Percentiles rank a stretch among this genome's conserved stretches.
These are phyloP conservation scores for Lepidocolaptes lacrymiger DNA, from an alignment of 2,797 vertebrate species.

Conservation along the genomic window DNA sequence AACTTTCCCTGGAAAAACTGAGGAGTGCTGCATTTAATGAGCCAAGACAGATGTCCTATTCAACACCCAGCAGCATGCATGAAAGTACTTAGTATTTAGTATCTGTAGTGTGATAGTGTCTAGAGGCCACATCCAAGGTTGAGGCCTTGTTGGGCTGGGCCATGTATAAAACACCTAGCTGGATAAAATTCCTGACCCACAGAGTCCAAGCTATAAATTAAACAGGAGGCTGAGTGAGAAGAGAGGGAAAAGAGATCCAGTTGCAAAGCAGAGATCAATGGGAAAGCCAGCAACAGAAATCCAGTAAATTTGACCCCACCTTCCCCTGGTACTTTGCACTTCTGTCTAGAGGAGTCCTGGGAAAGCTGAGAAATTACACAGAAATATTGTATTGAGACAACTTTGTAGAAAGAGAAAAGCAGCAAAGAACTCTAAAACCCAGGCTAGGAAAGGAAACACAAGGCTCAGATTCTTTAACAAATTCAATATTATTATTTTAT, in stretches of 20 bases:
- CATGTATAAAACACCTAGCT: slow-evolving; percentile 46
- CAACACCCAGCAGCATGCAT: neutral
- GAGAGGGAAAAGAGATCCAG: neutral
- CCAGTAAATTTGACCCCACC: neutral
- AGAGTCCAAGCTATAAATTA: slow-evolving; percentile 28
- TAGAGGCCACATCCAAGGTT: slow-evolving; percentile 29
- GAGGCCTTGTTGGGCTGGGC: slow-evolving; percentile 37
- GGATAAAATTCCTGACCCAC: slow-evolving; percentile 45
- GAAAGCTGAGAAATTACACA: neutral
- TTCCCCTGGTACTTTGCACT: neutral
- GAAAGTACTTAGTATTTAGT: slow-evolving; percentile 36
- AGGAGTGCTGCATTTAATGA: slow-evolving; percentile 58
- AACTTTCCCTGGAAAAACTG: slow-evolving; percentile 29
- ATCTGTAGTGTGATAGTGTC: neutral
- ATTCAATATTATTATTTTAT: neutral
- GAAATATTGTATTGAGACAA: neutral
- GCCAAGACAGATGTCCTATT: slow-evolving; percentile 50
- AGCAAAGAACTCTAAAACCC: neutral
- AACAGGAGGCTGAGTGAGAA: neutral
- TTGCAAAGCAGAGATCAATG: neutral
- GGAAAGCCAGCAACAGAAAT: slow-evolving; percentile 1
- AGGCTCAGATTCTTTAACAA: neutral
- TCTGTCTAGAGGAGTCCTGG: neutral
- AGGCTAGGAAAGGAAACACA: neutral
- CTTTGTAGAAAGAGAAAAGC: neutral